Conservation (phyloP, 1,140 invertebrate genomes). For the Chrysopa pallens region DNA sequence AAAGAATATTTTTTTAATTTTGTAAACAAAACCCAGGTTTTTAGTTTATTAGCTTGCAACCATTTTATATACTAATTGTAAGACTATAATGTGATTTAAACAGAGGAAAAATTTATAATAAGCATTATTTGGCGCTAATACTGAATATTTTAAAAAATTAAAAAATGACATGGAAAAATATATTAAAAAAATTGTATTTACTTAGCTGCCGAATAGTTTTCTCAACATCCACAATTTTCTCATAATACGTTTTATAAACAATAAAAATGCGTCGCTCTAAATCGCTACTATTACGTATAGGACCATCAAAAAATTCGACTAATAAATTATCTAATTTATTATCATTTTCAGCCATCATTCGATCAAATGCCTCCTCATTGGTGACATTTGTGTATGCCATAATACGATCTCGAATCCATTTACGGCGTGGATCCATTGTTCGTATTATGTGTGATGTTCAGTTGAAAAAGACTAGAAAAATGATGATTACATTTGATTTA, state of each 20-base stretch:
- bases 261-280: conserved; percentile 20
- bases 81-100: no score
- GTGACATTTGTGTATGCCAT: conserved; percentile 19
- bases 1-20: no score
- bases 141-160: no score
- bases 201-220: conserved; percentile 24
- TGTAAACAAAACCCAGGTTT: no score
- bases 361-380: conserved; percentile 21
- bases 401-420: conserved; percentile 25
- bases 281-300: conserved; percentile 2
- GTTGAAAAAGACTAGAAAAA: no score
- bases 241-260: conserved; percentile 24
- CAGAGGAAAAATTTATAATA: no score
- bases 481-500: no score
- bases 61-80: no score
- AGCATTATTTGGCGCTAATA: no score
- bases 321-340: conserved; percentile 21
- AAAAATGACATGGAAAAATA: no score
- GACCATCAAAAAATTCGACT: conserved; percentile 18
- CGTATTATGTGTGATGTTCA: no score
- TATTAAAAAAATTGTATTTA: conserved; percentile 11
- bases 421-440: conserved; percentile 17
- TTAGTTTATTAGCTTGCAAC: no score
- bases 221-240: conserved; percentile 25
- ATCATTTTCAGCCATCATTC: conserved; percentile 22